A percentile compares a stretch with the other conserved stretches of the same genome.
phyloP scores from a whole-genome alignment of 2,113 vertebrate species.

The Oxyruncus cristatus region DNA sequence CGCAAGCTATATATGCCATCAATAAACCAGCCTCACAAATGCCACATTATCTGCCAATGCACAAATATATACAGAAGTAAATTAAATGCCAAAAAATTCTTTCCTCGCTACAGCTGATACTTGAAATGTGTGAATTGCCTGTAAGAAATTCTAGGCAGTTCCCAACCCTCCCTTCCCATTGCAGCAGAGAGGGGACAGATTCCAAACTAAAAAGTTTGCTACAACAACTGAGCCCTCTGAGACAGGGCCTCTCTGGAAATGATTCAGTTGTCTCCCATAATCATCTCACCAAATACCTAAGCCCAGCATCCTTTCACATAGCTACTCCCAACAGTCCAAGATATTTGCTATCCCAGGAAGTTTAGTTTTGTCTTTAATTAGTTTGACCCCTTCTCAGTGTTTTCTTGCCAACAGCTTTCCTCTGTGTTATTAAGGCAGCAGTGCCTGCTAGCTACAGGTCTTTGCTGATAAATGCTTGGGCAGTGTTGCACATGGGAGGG shows the following conservation, averaged over 20 bases:
- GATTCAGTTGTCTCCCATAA: neutral
- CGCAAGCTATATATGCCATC: fast-evolving
- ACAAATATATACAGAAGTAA: neutral
- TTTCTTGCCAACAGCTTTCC: neutral
- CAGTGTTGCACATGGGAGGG: neutral
- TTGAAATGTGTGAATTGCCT: neutral
- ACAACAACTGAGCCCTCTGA: neutral
- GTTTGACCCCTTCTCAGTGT: neutral
- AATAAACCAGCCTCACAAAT: neutral
- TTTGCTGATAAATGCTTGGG: neutral
- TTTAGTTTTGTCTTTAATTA: neutral
- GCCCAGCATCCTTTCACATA: neutral
- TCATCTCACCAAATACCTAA: neutral
- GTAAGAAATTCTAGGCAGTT: neutral
- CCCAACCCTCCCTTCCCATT: neutral
- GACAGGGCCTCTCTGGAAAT: neutral
- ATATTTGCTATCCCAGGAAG: neutral
- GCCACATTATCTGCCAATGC: neutral
- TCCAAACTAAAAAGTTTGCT: neutral
- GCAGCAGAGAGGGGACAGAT: neutral
- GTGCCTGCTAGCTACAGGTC: neutral
- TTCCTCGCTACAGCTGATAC: neutral
- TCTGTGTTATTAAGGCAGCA: neutral
- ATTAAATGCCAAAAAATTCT: neutral
- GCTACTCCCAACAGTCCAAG: neutral